phyloP scores from a whole-genome alignment of 2,113 vertebrate species.

The Ahaetulla prasina region DNA sequence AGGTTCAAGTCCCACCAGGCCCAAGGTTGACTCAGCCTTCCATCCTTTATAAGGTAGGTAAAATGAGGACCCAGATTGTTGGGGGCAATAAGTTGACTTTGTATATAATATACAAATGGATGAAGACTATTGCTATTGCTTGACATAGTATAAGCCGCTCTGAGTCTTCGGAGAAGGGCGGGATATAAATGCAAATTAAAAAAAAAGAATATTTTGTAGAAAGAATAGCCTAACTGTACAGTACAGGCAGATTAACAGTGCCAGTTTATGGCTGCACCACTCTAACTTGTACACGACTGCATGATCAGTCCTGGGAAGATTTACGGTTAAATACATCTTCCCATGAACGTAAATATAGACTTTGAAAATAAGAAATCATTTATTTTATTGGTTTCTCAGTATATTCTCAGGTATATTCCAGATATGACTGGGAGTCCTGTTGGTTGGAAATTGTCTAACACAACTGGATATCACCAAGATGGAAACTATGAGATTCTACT shows the following conservation, averaged over 20 bases:
- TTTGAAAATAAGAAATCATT: slow-evolving; percentile 12
- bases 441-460: not conserved
- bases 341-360: not conserved
- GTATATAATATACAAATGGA: too few relatives aligned
- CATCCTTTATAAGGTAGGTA: too few relatives aligned
- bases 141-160: too few relatives aligned
- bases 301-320: not conserved
- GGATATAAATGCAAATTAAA: too few relatives aligned
- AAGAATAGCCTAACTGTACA: not conserved
- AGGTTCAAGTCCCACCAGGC: too few relatives aligned
- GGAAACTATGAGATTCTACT: not conserved
- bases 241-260: not conserved
- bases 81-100: too few relatives aligned
- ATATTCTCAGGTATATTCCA: not conserved
- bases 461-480: not conserved
- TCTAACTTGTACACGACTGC: not conserved
- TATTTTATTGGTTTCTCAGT: not conserved
- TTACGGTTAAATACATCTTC: not conserved
- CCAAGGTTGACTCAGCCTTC: too few relatives aligned
- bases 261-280: not conserved
- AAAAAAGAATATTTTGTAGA: not conserved
- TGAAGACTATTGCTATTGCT: too few relatives aligned
- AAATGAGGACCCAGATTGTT: too few relatives aligned
- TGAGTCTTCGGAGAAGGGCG: too few relatives aligned
- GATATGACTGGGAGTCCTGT: not conserved